Evolutionary conservation across 2,113 vertebrate species (phyloP), one percentile per base, ranked within the genome.

Genomic region (Rhabdomys dilectus): DNA sequence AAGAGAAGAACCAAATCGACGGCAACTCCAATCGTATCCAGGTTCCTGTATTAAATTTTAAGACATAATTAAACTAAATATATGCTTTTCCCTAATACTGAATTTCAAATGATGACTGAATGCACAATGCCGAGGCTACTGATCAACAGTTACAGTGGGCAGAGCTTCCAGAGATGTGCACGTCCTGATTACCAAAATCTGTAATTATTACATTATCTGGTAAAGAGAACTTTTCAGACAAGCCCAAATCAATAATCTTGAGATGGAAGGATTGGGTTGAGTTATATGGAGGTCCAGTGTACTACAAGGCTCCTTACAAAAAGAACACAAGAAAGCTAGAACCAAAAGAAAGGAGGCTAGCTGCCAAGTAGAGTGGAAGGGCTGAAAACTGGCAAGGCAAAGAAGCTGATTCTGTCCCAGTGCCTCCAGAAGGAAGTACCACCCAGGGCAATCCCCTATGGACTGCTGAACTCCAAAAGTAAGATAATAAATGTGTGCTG

Each of bases 1-100:
- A 99, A 98, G 70, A 99, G 97, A 76, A 98, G 94, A 90, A 99
- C 97, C 96, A 99, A 93, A 70, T 94, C 95, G 73, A 98, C 97
- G 24, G 98, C 98, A 0, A 96, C 51, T 0, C 98, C 95, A 56
- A 98, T 98, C 6, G 98, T 95, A 95, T 98, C 98, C 98, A 98
- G 93, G 87, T 95, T 98, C 96, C 99, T 99, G 75, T 70, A n/a
- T 62, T 93, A 72, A 60, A 81, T 96, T 86, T 42, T 31, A 62
- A 66, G 58, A 95, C 51, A 80, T 0, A 82, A 60, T 91, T 56
- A 62, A 92, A 66, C 22, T 45, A 58, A 91, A 68, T 21, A n/a
- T 36, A 2, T 15, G 13, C 10, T 84, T 6, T 51, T 77, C 0
- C 84, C 56, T 81, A 15, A 16, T 88, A 88, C 82, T 73, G 39